Base-by-base conservation (phyloP, 2,113 vertebrate species). In the Toxostoma redivivum region DNA sequence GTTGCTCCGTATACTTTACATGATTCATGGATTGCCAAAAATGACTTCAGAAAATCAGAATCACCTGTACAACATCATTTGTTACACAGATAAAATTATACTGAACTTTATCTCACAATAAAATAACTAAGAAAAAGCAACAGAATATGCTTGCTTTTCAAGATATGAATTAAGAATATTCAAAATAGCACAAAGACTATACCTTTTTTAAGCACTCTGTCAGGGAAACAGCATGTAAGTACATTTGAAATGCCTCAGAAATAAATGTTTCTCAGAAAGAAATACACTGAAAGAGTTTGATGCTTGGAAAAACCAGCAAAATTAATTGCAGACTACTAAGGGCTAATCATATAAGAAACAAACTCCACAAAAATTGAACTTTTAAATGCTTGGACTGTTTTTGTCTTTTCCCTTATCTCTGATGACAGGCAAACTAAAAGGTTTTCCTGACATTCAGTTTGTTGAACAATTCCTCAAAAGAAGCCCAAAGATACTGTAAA, bases 21-120 rank as follows among this genome's bases (percentile, higher is more conserved):
- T 25, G 99, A 99, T 58, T 99, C 98, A 11, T 99, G 99, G 83
- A 99, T 99, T 94, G 96, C 91, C 96, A 99, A 97, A 98, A 99
- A 99, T 54, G 98, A 99, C 38, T 98, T 98, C 81, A 98, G 96
- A 96, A 99, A 98, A 65, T 99, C 98, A 84, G 97, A 94, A 88
- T 98, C 98, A 64, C 96, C 98, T 98, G 76, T 15, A 92, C 25
- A 97, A 89, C 21, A 95, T 38, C 80, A 90, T 87, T 93, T 56
- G 20, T 83, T 56, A 88, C 10, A 50, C 35, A 96, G 58, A 81
- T 84, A 93, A 84, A 56, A 66, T 74, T 22, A 88, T 67, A 81
- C 48, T 88, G 57, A 86, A 90, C 92, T 90, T 90, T 93, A 50
- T 11, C 35, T 69, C 51, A 65, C 8, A 47, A 37, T 50, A 48